A percentile compares a stretch with the other conserved stretches of the same genome.
These are phyloP conservation scores for Coregonus ussuriensis DNA, from an alignment of 2,797 vertebrate species.

Conservation along the genomic window DNA sequence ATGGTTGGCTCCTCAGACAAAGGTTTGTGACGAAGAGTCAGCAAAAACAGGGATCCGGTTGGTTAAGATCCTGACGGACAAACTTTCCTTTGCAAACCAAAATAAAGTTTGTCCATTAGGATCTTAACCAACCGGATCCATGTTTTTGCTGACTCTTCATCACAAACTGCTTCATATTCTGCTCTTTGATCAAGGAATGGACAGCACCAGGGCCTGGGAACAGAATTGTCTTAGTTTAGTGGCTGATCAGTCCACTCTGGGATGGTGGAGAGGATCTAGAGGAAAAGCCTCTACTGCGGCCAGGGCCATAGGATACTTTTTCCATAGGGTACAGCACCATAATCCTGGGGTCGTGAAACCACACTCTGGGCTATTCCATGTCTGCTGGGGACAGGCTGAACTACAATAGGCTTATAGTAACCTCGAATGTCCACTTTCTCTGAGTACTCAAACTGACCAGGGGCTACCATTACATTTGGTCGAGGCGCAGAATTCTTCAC, in stretches of 20 bases:
- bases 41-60: too few species aligned
- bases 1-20: neutral
- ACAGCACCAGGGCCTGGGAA: neutral
- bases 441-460: slow-evolving; percentile 36
- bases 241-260: neutral
- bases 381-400: slow-evolving; percentile 49
- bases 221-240: neutral
- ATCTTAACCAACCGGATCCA: neutral
- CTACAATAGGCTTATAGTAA: slow-evolving; percentile 44
- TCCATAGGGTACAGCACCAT: slow-evolving; percentile 1
- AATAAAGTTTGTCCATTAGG: neutral
- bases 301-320: neutral
- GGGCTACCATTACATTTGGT: slow-evolving; percentile 15
- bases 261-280: slow-evolving; percentile 15
- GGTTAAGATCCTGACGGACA: too few species aligned
- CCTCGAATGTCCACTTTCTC: slow-evolving; percentile 36
- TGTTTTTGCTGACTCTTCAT: neutral
- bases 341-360: slow-evolving; percentile 11
- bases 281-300: neutral
- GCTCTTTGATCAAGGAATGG: neutral
- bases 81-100: neutral
- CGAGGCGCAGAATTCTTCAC: slow-evolving; percentile 45
- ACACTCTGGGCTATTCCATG: slow-evolving; percentile 35
- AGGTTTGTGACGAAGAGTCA: neutral
- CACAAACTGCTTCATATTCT: slow-evolving; percentile 14